Base-by-base conservation (phyloP, 2,113 vertebrate species). In the Choloepus hoffmanni region DNA sequence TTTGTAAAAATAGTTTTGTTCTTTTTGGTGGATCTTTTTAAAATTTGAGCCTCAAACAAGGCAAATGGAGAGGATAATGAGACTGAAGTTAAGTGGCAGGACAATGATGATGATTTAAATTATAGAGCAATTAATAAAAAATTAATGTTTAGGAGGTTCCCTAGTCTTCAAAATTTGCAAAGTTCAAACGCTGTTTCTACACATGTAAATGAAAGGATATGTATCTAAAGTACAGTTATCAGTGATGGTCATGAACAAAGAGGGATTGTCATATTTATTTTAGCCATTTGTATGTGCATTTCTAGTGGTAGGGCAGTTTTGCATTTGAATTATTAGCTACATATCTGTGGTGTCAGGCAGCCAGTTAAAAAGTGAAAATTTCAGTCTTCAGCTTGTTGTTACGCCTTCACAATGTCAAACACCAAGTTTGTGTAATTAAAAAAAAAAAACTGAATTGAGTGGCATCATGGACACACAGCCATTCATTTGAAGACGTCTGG, bases 331-430 rank as follows among this genome's bases (percentile, higher is more conserved):
- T 60, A 90, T 90, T 48, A 86, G 28, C 72, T 92, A 12, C 67
- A 12, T 23, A 4, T 62, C 14, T 23, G 0, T 7, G 78, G 40
- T 62, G 50, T 60, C 65, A 94, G 89, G 70, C 40, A 63, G 58
- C 33, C 53, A 21, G 76, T 72, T 68, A 63, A n/a, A 95, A 74
- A 82, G 87, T 89, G 81, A 65, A 30, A 92, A 95, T 23, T 74
- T 62, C 55, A 0, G 48, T 33, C 60, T 82, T 83, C 81, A 50
- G 26, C 48, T 24, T 21, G 67, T 73, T 50, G 40, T 58, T 62
- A 36, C 15, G 74, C 12, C 33, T 83, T 67, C 55, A 90, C 48
- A 23, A 67, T 68, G 77, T 65, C 72, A 77, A 68, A 76, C 33
- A 45, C 53, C 55, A 26, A 12, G 14, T 78, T 53, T 62, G 82